Evolutionary conservation across 1,140 invertebrate genomes (phyloP), one percentile per base, ranked within the genome.

Genomic region (Coenobita brevimanus): DNA sequence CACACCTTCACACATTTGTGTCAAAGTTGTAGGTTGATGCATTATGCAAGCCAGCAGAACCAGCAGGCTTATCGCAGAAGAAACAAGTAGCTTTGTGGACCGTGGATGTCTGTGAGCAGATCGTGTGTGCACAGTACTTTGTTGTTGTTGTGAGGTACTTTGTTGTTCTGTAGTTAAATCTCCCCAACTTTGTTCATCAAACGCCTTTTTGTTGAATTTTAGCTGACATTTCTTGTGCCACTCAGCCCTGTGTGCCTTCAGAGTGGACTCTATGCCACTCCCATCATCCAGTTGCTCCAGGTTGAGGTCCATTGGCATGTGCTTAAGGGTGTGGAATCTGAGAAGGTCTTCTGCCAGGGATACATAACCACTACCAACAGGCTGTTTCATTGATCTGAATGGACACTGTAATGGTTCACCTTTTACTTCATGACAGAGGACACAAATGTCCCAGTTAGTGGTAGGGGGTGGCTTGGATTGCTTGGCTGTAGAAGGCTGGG

Each of bases 331-430:
- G 13, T 57, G 54, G n/a, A 57, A 57, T n/a, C n/a, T 10, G n/a
- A 57, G 54, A 57, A 57, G 54, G n/a, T 57, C 54, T 57, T 57
- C n/a, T 57, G 54, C 54, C 54, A 57, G n/a, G 54, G 54, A 57
- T n/a, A 57, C 54, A 57, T 57, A 57, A 57, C 54, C 54, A n/a
- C 54, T 57, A 57, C 54, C 54, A 13, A 57, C n/a, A 13, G 54
- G 54, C n/a, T n/a, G 13, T n/a, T 57, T 57, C 54, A n/a, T 57
- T 57, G 54, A 57, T 57, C 54, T 57, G 54, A n/a, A 10, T 57
- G 54, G 54, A n/a, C 54, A 57, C 54, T 57, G 54, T n/a, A 57
- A 57, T 10, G 54, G 13, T n/a, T 57, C 54, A 57, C 54, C 13
- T 57, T 10, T 57, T 57, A 13, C 54, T 57, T 10, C n/a, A 13